Evolutionary conservation across 1,140 invertebrate genomes (phyloP), one percentile per base, ranked within the genome.

Genomic region (Drosophila suzukii): DNA sequence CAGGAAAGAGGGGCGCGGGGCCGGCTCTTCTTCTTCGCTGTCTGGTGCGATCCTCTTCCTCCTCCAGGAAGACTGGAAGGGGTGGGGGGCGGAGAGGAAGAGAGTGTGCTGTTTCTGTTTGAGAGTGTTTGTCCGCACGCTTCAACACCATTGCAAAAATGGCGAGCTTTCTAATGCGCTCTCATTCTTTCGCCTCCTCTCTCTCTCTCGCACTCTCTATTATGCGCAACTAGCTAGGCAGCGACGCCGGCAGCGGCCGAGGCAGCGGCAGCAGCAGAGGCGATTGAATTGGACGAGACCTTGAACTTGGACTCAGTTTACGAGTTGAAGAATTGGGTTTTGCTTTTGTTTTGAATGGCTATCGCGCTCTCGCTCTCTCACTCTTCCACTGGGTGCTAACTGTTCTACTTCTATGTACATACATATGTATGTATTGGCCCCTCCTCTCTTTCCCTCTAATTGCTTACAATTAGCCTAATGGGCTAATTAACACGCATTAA

Each of bases 261-360:
- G 36, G 27, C 78, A 54, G 38, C 50, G 24, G 61, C 68, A 27
- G 27, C 27, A 13, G 61, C 68, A 82, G 71, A 88, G 83, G 59
- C 65, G 59, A 36, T 78, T 86, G 75, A 86, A 43, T 75, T 88
- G 78, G 82, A 88, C 78, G 27, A 84, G 83, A 91, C 88, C 88
- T 91, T 91, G 88, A 91, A 91, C 88, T 91, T 91, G 88, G 88
- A 80, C 83, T 91, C 83, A 91, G 75, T 91, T 91, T 79, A 68
- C 68, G 80, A 89, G 83, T 79, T 76, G 71, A 77, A 88, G 82
- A 91, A 88, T 90, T 88, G 67, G 80, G 79, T 91, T 90, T 86
- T 88, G 75, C 77, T 91, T 90, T 86, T 88, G 75, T 90, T 86
- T 88, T 88, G 84, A 88, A 83, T 88, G 70, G 63, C 70, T 86